These are phyloP conservation scores for Ceratoteleas bidentatus DNA, from an alignment of 1,140 invertebrate genomes.

Conservation along the genomic window DNA sequence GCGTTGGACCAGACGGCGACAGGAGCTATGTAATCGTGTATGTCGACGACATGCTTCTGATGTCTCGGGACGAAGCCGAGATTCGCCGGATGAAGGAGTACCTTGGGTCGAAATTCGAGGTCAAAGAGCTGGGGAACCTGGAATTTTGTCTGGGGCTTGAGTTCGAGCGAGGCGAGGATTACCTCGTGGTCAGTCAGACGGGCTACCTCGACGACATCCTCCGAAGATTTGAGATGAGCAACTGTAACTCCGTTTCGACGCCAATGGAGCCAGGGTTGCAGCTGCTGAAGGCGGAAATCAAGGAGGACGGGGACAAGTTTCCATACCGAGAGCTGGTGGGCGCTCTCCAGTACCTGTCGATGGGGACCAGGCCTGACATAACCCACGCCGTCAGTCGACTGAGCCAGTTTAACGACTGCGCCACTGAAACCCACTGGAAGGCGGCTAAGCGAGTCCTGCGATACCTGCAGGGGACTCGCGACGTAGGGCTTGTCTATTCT, in stretches of 20 bases:
- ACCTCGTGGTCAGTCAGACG: neutral
- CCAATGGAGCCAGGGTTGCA: slow-evolving; percentile 8
- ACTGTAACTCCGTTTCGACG: neutral
- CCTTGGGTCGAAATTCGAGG: neutral
- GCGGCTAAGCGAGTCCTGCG: slow-evolving; percentile 21
- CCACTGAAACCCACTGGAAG: slow-evolving; percentile 11
- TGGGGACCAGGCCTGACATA: slow-evolving; percentile 14
- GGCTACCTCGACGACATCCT: neutral
- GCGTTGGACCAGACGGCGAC: neutral
- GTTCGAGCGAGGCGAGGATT: neutral
- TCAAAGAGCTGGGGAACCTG: neutral
- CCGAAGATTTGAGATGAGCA: neutral
- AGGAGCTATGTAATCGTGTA: neutral
- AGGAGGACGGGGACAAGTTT: neutral
- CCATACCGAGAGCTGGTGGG: slow-evolving; percentile 8
- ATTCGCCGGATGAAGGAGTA: neutral
- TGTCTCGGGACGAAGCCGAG: neutral
- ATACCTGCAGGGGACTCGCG: slow-evolving; percentile 2
- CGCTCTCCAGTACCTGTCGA: neutral
- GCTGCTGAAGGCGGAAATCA: neutral
- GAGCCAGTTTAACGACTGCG: slow-evolving; percentile 15
- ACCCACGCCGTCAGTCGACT: slow-evolving; percentile 3
- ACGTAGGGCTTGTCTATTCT: slow-evolving; percentile 9
- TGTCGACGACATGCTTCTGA: neutral
- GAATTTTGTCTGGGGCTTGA: neutral